Conservation (phyloP, 92 coral and sea anemone species). For the Metridium senile region DNA sequence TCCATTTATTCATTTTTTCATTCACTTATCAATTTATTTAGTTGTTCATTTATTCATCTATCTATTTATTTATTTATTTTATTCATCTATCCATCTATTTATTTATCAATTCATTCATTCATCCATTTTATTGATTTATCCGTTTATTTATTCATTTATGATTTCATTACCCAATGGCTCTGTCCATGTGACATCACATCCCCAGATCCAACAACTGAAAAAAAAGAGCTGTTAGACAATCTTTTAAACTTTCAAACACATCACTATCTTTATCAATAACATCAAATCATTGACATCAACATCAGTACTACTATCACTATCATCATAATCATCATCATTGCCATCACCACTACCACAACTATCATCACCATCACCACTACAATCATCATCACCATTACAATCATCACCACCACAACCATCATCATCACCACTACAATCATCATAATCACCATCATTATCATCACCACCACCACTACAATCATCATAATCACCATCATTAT, state of each 20-base stretch:
- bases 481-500: background rate
- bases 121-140: background rate
- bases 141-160: background rate
- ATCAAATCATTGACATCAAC: background rate
- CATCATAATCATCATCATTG: background rate
- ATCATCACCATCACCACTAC: background rate
- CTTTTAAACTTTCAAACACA: constrained; percentile 17
- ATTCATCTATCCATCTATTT: background rate
- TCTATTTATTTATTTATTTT: background rate
- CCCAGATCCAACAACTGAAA: constrained; percentile 58
- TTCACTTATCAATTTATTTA: background rate
- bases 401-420: no score
- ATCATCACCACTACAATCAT: no score
- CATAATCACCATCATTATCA: no score
- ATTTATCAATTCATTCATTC: background rate
- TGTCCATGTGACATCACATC: constrained; percentile 78
- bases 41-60: background rate
- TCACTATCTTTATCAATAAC: constrained; percentile 57
- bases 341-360: background rate
- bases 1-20: background rate
- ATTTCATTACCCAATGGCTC: constrained; percentile 79
- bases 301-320: background rate
- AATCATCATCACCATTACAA: background rate
- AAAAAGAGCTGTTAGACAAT: background rate
- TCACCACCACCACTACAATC: no score